Percentiles rank a stretch among this genome's conserved stretches.
Evolutionary conservation across 2,797 vertebrate genomes (phyloP).

Genomic region (Nyctibius grandis): DNA sequence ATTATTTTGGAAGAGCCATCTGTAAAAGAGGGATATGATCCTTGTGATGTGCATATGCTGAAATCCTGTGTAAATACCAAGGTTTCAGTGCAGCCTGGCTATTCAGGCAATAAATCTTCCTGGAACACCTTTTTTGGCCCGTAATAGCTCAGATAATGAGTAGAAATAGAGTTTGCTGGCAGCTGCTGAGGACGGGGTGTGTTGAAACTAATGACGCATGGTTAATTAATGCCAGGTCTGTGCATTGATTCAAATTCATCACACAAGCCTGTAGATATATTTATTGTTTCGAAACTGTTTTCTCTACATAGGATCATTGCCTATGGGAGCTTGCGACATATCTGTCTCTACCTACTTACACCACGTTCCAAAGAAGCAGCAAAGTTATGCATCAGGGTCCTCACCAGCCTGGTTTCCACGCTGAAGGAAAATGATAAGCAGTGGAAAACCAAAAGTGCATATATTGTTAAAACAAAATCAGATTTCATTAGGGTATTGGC

Average conservation of each 20-base stretch:
- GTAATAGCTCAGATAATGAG: not conserved
- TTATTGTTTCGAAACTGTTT: not conserved
- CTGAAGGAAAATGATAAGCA: not conserved
- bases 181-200: not conserved
- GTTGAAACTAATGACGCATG: not conserved
- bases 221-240: not conserved
- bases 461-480: not conserved
- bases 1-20: constrained; percentile 9
- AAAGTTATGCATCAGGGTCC: not conserved
- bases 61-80: not conserved
- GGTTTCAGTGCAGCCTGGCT: not conserved
- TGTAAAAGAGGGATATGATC: not conserved
- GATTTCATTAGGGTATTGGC: not conserved
- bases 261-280: not conserved
- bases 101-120: not conserved
- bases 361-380: not conserved
- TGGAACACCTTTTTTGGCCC: not conserved
- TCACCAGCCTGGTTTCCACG: not conserved
- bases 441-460: not conserved
- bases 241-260: not conserved
- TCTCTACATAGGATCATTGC: not conserved
- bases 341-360: not conserved
- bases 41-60: not conserved
- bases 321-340: not conserved
- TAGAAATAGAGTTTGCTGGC: not conserved